phyloP scores from a whole-genome alignment of 2,797 vertebrate genomes.

The Falco naumanni region DNA sequence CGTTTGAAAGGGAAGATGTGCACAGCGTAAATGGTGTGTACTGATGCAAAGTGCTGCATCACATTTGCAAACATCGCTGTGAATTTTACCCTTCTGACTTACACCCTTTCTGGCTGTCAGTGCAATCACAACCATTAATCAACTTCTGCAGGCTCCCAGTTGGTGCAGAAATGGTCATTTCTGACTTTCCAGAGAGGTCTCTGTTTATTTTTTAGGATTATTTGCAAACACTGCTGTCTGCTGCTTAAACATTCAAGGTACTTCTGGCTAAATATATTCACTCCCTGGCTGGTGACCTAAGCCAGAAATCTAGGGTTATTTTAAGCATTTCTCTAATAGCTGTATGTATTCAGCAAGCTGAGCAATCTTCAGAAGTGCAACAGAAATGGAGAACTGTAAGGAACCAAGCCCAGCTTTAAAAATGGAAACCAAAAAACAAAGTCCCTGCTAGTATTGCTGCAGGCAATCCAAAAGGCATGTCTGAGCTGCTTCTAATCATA shows the following conservation, averaged over 20 bases:
- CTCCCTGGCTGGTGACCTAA: not conserved
- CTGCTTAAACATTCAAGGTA: not conserved
- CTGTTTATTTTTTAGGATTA: not conserved
- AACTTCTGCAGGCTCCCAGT: not conserved
- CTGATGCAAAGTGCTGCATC: rapidly evolving
- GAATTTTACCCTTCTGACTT: not conserved
- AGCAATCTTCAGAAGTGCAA: not conserved
- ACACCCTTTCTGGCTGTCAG: not conserved
- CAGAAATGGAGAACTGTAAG: not conserved
- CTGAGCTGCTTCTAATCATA: conserved; percentile 62
- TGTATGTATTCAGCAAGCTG: not conserved
- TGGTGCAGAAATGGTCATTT: not conserved
- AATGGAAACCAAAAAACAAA: conserved; percentile 38
- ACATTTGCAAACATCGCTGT: not conserved
- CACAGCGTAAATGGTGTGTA: not conserved
- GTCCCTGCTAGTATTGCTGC: conserved; percentile 39
- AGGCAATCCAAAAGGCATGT: conserved; percentile 51
- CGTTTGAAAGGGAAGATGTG: not conserved
- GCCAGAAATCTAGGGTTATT: conserved; percentile 1
- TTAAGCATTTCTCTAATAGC: conserved; percentile 1
- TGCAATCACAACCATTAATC: not conserved
- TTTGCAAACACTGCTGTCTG: conserved; percentile 25
- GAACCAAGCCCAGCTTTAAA: conserved; percentile 27
- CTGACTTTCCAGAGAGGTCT: not conserved
- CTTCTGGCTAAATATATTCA: conserved; percentile 1